Percentiles rank a stretch among this genome's conserved stretches.
phyloP scores from a whole-genome alignment of 2,888 invertebrate species.

The Cyaniris semiargus region DNA sequence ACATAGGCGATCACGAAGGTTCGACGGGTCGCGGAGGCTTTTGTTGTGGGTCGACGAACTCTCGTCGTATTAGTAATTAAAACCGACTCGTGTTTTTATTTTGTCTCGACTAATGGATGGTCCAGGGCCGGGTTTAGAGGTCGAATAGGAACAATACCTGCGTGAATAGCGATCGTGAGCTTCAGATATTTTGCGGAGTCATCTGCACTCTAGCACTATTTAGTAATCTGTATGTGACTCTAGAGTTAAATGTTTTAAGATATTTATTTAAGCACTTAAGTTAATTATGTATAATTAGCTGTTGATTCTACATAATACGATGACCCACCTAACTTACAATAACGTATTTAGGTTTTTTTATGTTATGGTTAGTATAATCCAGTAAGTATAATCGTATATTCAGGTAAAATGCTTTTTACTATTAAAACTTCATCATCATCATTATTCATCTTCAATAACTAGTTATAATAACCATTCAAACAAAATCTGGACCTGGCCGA shows the following conservation, averaged over 20 bases:
- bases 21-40: conserved; percentile 57
- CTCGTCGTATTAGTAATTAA: conserved; percentile 60
- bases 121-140: conserved; percentile 14
- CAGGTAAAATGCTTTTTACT: too few species aligned
- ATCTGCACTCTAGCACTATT: not conserved
- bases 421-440: too few species aligned
- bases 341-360: too few species aligned
- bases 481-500: conserved; percentile 35
- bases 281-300: too few species aligned
- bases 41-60: conserved; percentile 65
- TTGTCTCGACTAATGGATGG: conserved; percentile 45
- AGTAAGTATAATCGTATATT: too few species aligned
- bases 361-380: too few species aligned
- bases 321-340: too few species aligned
- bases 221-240: too few species aligned
- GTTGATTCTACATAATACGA: too few species aligned
- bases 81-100: conserved; percentile 56
- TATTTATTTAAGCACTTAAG: not conserved
- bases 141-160: not conserved
- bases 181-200: not conserved
- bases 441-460: too few species aligned
- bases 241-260: not conserved
- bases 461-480: not conserved
- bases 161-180: not conserved
- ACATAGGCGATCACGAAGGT: conserved; percentile 63